Percentiles rank a stretch among this genome's conserved stretches.
These are phyloP conservation scores for Sycobia sp. DNA, from an alignment of 1,140 invertebrate genomes.

Conservation along the genomic window DNA sequence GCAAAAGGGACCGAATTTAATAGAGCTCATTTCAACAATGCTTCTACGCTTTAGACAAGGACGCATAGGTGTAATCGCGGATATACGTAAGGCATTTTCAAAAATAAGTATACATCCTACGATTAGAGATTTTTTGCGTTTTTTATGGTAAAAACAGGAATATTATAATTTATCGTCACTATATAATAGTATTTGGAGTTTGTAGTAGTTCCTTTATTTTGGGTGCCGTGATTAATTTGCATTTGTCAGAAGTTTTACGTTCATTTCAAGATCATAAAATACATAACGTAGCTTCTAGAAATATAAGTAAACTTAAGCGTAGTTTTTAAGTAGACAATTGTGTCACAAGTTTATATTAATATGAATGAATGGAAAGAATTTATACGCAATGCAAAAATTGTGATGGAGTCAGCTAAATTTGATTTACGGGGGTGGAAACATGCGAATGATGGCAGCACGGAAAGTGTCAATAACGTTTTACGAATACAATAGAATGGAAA, in stretches of 20 bases:
- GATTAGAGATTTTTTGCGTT: not conserved
- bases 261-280: not conserved
- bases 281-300: not conserved
- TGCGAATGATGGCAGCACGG: not conserved
- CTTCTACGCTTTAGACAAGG: not conserved
- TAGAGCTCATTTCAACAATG: not conserved
- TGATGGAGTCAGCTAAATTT: constrained; percentile 14
- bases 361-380: constrained; percentile 6
- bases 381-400: constrained; percentile 7
- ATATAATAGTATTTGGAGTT: too few relatives aligned
- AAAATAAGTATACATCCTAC: not conserved
- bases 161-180: not conserved
- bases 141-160: not conserved
- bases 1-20: not conserved
- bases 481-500: too few relatives aligned
- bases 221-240: too few relatives aligned
- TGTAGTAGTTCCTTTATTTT: not conserved
- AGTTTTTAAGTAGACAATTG: too few relatives aligned
- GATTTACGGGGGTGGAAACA: constrained; percentile 29
- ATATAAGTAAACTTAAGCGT: too few relatives aligned
- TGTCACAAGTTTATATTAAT: constrained; percentile 13
- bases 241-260: not conserved
- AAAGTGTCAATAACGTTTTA: constrained; percentile 4
- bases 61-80: not conserved
- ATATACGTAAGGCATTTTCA: too few relatives aligned